phyloP scores from a whole-genome alignment of 2,888 invertebrate genomes.

The Syrphus vitripennis region DNA sequence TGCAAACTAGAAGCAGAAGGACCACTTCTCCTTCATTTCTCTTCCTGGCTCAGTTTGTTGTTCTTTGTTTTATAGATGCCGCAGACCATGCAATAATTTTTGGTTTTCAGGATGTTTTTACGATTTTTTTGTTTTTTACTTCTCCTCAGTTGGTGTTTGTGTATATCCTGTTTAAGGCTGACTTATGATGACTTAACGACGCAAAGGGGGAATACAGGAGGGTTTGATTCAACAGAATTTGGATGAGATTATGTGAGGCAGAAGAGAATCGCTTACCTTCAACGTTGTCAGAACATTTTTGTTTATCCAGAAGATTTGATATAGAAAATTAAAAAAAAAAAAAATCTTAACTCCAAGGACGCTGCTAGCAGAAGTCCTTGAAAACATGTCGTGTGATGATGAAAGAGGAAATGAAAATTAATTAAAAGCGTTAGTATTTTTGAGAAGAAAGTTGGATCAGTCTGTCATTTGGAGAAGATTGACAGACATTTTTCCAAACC shows the following conservation, averaged over 20 bases:
- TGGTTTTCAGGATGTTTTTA: conserved; percentile 53
- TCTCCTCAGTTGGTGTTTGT: conserved; percentile 17
- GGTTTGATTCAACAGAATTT: conserved; percentile 31
- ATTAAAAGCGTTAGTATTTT: conserved; percentile 50
- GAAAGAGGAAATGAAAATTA: conserved; percentile 41
- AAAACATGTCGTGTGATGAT: conserved; percentile 19
- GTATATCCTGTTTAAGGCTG: background rate
- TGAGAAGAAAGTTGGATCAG: background rate
- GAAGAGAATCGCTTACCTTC: background rate
- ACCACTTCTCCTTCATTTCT: conserved; percentile 38
- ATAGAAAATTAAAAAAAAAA: conserved; percentile 4
- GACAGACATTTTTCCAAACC: background rate
- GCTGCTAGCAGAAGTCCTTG: background rate
- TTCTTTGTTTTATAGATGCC: conserved; percentile 62
- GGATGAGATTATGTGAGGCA: background rate
- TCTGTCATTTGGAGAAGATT: background rate
- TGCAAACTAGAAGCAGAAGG: conserved; percentile 45
- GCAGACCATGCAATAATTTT: conserved; percentile 66
- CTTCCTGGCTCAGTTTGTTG: conserved; percentile 48
- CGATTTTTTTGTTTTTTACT: background rate
- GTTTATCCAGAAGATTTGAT: conserved; percentile 25
- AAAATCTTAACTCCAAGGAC: background rate
- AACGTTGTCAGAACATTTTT: background rate
- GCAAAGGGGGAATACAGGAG: background rate
- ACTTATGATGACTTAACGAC: background rate